Percentiles rank a stretch among this genome's conserved stretches.
These are phyloP conservation scores for Muraenolepis orangiensis DNA, from an alignment of 2,797 vertebrate genomes.

Conservation along the genomic window DNA sequence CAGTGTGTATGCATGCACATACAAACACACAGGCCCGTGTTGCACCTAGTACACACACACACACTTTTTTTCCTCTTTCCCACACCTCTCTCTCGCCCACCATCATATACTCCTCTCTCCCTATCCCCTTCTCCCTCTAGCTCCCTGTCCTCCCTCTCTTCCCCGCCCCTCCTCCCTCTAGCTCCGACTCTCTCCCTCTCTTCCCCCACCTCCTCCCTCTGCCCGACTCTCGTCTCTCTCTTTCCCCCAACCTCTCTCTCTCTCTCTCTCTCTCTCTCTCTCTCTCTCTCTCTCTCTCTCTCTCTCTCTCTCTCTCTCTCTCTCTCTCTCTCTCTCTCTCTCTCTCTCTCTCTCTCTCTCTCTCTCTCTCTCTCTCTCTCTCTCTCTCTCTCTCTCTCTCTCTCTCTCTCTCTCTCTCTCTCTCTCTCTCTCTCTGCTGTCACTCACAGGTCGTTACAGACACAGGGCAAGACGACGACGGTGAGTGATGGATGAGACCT, in stretches of 20 bases:
- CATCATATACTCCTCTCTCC: not conserved
- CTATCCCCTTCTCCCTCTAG: not conserved
- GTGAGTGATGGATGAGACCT: constrained; percentile 42
- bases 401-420: not conserved
- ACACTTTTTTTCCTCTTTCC: not conserved
- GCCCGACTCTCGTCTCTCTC: no score
- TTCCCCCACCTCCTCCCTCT: not conserved
- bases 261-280: not conserved
- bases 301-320: not conserved
- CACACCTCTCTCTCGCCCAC: not conserved
- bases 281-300: not conserved
- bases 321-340: constrained; percentile 2
- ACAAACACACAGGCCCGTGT: not conserved
- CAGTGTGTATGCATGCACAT: not conserved
- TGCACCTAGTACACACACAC: not conserved
- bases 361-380: not conserved
- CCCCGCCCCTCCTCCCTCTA: no score
- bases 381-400: not conserved
- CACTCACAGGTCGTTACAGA: constrained; percentile 22
- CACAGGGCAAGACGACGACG: constrained; percentile 15
- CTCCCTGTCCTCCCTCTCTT: not conserved
- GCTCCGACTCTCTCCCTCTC: not conserved
- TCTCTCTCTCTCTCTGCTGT: not conserved
- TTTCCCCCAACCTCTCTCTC: not conserved
- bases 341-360: not conserved